Conservation (phyloP, 2,113 vertebrate genomes). For the Pollachius pollachius region DNA sequence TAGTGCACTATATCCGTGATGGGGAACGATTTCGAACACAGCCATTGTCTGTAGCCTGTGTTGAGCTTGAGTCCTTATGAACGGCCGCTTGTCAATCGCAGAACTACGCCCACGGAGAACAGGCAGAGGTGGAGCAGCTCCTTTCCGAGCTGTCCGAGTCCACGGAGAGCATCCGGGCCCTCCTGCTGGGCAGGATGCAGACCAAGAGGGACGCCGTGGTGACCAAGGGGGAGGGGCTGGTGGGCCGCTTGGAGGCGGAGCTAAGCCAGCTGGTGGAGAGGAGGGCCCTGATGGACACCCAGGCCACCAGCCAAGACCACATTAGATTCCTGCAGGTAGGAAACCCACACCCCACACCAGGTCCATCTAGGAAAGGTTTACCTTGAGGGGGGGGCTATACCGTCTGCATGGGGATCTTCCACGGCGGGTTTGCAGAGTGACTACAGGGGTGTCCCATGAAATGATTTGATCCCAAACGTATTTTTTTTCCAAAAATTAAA, state of each 20-base stretch:
- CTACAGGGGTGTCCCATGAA: too few species aligned
- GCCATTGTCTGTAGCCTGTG: too few species aligned
- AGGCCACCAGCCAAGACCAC: constrained; percentile 73
- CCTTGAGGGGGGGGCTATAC: too few species aligned
- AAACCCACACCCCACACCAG: background rate
- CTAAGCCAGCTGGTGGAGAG: constrained; percentile 49
- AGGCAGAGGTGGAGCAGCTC: constrained; percentile 53
- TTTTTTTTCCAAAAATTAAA: too few species aligned
- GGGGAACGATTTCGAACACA: too few species aligned
- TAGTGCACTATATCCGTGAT: too few species aligned
- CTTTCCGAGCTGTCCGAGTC: constrained; percentile 50
- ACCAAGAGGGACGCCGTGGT: constrained; percentile 54
- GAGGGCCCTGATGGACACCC: constrained; percentile 56
- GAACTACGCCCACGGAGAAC: constrained; percentile 60
- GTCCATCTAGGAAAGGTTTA: background rate
- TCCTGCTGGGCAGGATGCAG: constrained; percentile 61
- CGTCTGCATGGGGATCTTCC: too few species aligned
- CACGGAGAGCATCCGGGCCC: constrained; percentile 53
- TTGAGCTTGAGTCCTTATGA: too few species aligned
- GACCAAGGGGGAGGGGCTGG: constrained; percentile 51
- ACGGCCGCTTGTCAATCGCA: constrained; percentile 19
- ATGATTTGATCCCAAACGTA: too few species aligned
- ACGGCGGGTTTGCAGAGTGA: too few species aligned
- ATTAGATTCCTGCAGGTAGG: constrained; percentile 73
- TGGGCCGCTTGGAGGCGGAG: constrained; percentile 58